Evolutionary conservation across 1,140 invertebrate genomes (phyloP).

Genomic region (Proctacanthus coquilletti): DNA sequence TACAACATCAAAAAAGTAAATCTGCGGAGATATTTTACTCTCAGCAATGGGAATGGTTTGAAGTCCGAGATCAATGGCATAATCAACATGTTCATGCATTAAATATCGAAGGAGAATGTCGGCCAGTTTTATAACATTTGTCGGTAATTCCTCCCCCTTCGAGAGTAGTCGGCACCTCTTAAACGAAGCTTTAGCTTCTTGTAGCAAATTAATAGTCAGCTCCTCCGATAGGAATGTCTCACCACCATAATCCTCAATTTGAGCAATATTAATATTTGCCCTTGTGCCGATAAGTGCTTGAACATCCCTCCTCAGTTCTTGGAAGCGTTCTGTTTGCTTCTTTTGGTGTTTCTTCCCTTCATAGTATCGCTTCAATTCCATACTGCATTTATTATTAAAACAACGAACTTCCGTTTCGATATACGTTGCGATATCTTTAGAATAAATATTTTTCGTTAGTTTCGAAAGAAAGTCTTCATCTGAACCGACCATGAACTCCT

Average conservation of each 20-base stretch:
- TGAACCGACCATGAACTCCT: constrained; percentile 58
- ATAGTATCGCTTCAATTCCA: constrained; percentile 75
- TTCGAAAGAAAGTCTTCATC: constrained; percentile 68
- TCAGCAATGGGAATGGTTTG: constrained; percentile 85
- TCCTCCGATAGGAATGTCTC: constrained; percentile 96
- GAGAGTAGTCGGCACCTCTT: constrained; percentile 77
- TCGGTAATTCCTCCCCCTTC: constrained; percentile 55
- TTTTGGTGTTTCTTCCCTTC: constrained; percentile 90
- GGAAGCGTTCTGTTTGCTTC: constrained; percentile 64
- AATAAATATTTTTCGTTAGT: constrained; percentile 70
- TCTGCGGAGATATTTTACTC: constrained; percentile 60
- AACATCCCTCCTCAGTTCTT: constrained; percentile 81
- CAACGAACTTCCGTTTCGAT: constrained; percentile 54
- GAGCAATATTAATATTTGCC: constrained; percentile 84
- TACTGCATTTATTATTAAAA: constrained; percentile 55
- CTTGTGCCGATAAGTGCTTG: constrained; percentile 84
- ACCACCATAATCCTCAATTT: constrained; percentile 89
- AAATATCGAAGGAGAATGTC: constrained; percentile 78
- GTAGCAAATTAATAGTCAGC: constrained; percentile 82
- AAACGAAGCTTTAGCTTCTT: constrained; percentile 83
- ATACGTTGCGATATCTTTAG: constrained; percentile 62
- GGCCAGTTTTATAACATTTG: constrained; percentile 70
- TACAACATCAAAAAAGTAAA: constrained; percentile 90
- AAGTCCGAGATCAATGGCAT: constrained; percentile 85
- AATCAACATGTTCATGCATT: constrained; percentile 87